These are phyloP conservation scores for Xylocopa sonorina DNA, from an alignment of 1,140 invertebrate species.

Conservation along the genomic window DNA sequence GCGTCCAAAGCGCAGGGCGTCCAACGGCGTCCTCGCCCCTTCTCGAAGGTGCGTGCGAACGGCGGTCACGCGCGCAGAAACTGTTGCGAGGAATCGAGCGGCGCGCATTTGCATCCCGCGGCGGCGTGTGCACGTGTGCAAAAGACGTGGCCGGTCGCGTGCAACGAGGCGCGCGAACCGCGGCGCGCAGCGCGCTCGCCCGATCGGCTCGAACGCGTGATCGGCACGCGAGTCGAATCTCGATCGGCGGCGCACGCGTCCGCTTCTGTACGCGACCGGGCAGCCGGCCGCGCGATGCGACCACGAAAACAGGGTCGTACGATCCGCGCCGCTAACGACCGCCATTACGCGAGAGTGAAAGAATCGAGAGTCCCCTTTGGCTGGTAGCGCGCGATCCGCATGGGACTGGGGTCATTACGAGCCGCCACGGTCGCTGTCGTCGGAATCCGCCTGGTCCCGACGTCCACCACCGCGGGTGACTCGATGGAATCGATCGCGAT, in stretches of 20 bases:
- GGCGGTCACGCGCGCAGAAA: slow-evolving; percentile 22
- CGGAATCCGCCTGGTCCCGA: no score
- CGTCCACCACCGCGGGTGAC: no score
- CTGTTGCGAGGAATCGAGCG: slow-evolving; percentile 16
- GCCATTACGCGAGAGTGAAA: slow-evolving; percentile 64
- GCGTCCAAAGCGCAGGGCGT: slow-evolving; percentile 25
- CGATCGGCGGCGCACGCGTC: slow-evolving; percentile 58
- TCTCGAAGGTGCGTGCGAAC: neutral
- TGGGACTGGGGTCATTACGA: neutral
- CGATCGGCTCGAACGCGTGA: slow-evolving; percentile 60
- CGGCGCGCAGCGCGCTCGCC: slow-evolving; percentile 20
- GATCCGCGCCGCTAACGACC: slow-evolving; percentile 51
- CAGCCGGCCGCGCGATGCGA: neutral
- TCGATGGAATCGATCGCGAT: no score
- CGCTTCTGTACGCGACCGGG: slow-evolving; percentile 37
- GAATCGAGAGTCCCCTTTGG: slow-evolving; percentile 27
- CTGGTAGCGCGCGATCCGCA: neutral
- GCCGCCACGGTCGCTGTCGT: neutral
- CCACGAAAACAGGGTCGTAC: slow-evolving; percentile 28
- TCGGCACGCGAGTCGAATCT: slow-evolving; percentile 63
- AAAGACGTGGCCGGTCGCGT: slow-evolving; percentile 48
- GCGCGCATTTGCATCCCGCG: slow-evolving; percentile 33
- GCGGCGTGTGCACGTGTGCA: slow-evolving; percentile 40
- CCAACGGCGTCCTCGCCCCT: slow-evolving; percentile 21
- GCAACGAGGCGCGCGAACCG: slow-evolving; percentile 51